phyloP scores from a whole-genome alignment of 2,113 vertebrate species.

The Pituophis catenifer region DNA sequence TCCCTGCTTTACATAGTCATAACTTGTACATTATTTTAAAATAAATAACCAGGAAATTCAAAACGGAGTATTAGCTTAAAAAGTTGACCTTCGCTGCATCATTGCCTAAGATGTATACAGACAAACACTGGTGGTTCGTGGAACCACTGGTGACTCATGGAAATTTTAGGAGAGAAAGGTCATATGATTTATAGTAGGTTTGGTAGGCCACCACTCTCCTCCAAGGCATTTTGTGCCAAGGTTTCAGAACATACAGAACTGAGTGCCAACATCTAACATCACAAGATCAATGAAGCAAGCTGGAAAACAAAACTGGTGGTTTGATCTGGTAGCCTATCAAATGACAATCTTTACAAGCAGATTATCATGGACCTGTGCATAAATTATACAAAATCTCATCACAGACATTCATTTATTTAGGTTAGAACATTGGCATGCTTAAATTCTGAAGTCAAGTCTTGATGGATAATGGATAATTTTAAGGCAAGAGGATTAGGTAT shows the following conservation, averaged over 20 bases:
- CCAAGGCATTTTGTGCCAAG: not conserved
- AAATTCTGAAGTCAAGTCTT: not conserved
- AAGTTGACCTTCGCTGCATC: slow-evolving; percentile 32
- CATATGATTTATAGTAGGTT: not conserved
- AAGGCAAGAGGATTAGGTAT: not conserved
- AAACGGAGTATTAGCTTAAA: slow-evolving; percentile 48
- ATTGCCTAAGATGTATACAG: slow-evolving; percentile 3
- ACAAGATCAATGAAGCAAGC: not conserved
- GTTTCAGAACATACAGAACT: not conserved
- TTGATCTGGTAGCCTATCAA: not conserved
- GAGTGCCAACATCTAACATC: not conserved
- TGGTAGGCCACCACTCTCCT: not conserved
- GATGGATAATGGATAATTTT: not conserved
- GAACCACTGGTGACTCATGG: slow-evolving; percentile 55
- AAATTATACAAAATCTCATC: not conserved
- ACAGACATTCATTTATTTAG: not conserved
- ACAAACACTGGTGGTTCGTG: not conserved
- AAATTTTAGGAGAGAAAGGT: not conserved
- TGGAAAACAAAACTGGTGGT: not conserved
- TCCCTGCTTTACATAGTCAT: not conserved
- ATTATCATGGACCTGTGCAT: not conserved
- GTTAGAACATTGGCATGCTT: not conserved
- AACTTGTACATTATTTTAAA: slow-evolving; percentile 16
- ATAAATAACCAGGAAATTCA: slow-evolving; percentile 36
- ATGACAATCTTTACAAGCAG: not conserved